These are phyloP conservation scores for Equus przewalskii DNA, from an alignment of 2,113 vertebrate genomes.

Conservation along the genomic window DNA sequence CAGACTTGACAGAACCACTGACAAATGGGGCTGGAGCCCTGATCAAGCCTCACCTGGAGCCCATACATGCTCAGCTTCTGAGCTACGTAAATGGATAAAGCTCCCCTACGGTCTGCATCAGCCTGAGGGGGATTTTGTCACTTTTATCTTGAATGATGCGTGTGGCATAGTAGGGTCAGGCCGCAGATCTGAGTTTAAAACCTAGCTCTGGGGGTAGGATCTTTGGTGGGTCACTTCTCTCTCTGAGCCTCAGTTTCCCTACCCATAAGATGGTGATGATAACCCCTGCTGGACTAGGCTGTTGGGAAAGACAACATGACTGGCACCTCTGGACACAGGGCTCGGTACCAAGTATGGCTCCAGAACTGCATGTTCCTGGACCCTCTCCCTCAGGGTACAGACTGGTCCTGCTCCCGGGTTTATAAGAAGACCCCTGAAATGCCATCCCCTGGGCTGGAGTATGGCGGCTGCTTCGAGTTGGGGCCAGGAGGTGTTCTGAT, in stretches of 20 bases:
- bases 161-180: background rate
- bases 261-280: background rate
- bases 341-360: background rate
- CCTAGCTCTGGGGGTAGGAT: background rate
- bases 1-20: background rate
- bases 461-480: background rate
- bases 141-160: background rate
- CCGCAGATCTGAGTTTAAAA: background rate
- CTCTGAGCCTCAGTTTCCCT: background rate
- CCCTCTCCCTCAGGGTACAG: background rate
- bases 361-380: rapidly evolving
- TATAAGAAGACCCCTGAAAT: background rate
- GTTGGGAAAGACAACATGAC: background rate
- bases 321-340: background rate
- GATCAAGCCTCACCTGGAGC: background rate
- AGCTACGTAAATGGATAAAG: background rate
- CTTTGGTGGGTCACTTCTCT: background rate
- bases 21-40: background rate
- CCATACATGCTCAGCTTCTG: background rate
- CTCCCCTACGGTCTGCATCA: background rate
- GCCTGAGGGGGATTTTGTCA: background rate
- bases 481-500: background rate
- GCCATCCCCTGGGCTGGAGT: rapidly evolving
- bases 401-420: background rate
- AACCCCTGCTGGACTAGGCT: background rate